These are phyloP conservation scores for Hemicentrotus pulcherrimus DNA, from an alignment of 35 echinoderm and acorn worm genomes.

Conservation along the genomic window DNA sequence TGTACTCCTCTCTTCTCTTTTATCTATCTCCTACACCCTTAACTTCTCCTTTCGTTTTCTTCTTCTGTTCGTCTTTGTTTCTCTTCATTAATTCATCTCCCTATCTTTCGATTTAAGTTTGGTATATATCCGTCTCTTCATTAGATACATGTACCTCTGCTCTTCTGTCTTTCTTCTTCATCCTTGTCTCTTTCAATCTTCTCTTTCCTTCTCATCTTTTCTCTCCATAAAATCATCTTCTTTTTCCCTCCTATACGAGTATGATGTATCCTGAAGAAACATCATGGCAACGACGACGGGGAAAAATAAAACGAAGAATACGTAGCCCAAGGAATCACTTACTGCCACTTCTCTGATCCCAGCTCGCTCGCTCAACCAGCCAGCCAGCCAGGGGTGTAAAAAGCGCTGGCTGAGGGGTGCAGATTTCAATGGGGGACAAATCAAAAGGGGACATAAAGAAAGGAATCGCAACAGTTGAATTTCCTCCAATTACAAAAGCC, in stretches of 20 bases:
- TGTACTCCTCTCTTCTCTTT: no score
- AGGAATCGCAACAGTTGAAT: slow-evolving; percentile 42
- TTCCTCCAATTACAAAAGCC: slow-evolving; percentile 57
- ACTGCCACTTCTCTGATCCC: background rate
- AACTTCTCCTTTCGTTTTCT: no score
- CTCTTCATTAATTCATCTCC: no score
- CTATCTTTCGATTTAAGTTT: no score
- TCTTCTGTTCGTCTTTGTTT: no score
- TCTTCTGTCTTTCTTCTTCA: background rate
- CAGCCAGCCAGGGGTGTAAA: background rate
- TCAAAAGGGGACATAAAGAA: slow-evolving; percentile 16
- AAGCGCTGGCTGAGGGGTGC: background rate
- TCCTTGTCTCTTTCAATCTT: background rate
- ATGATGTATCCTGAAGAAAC: background rate
- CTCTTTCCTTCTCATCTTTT: background rate
- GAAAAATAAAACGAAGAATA: background rate
- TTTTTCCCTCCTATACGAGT: background rate
- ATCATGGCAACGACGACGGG: background rate
- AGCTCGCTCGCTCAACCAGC: background rate
- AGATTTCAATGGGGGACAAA: background rate
- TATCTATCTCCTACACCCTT: no score
- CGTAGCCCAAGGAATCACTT: background rate
- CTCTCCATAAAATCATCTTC: background rate
- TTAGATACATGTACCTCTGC: background rate
- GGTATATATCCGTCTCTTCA: no score